Percentiles rank a stretch among this genome's conserved stretches.
These are phyloP conservation scores for Atractosteus spatula DNA, from an alignment of 2,113 vertebrate genomes.

Conservation along the genomic window DNA sequence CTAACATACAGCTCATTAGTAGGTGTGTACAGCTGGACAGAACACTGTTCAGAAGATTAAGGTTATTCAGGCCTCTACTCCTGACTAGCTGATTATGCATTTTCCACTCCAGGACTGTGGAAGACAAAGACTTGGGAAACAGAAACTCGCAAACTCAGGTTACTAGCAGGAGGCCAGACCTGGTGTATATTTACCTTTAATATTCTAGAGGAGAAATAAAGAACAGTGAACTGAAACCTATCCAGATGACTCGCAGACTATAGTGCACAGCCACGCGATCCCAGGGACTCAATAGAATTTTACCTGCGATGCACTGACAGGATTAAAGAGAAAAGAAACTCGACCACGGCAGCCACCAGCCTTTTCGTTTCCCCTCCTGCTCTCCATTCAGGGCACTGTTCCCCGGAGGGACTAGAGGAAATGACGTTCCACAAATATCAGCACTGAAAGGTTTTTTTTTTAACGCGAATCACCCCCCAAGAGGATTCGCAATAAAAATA, in stretches of 20 bases:
- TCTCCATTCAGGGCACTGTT: no score
- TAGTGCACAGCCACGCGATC: conserved; percentile 33
- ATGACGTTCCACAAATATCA: no score
- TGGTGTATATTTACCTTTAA: conserved; percentile 46
- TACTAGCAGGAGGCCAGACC: conserved; percentile 27
- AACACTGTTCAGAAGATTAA: no score
- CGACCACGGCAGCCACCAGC: conserved; percentile 8
- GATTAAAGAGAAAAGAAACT: conserved; percentile 25
- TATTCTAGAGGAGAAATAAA: conserved; percentile 46
- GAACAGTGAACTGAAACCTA: conserved; percentile 38
- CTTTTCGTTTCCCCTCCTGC: not conserved
- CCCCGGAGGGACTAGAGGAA: no score
- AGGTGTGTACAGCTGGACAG: no score
- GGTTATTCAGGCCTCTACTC: not conserved
- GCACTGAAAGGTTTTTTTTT: no score
- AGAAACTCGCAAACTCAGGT: conserved; percentile 45
- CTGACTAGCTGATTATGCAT: not conserved
- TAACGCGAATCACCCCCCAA: no score
- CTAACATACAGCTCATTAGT: no score
- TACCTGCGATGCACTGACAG: conserved; percentile 30
- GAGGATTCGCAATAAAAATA: no score
- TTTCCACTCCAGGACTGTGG: conserved; percentile 11
- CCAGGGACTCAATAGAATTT: conserved; percentile 16
- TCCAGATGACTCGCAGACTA: conserved; percentile 29
- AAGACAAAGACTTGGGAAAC: conserved; percentile 28